Evolutionary conservation across 1,140 invertebrate genomes (phyloP), one percentile per base, ranked within the genome.

Genomic region (Hypsibius dujardini): DNA sequence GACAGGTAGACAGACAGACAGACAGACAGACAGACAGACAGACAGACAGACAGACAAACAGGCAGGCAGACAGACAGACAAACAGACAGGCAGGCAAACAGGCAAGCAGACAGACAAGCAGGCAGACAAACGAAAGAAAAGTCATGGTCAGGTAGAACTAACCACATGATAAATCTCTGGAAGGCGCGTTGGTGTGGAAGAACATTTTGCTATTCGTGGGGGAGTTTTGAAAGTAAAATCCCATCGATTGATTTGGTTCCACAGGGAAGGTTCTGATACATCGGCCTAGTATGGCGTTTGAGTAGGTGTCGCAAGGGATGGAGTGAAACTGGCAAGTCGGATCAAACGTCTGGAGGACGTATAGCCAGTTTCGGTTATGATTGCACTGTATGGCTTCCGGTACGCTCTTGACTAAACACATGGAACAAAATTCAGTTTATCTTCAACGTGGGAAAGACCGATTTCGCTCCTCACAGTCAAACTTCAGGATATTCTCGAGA

Each of bases 341-440:
- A 42, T 67, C 62, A 42, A 67, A 67, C 12, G 62, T 15, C 62
- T 67, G 62, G 12, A 67, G 62, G 42, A 67, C 42, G 42, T 67
- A 67, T 42, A 67, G 12, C 62, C 62, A 67, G 62, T 67, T 67
- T 12, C 62, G 62, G 42, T 67, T 45, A 42, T 67, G 62, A 42
- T 67, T 67, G 62, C 62, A 67, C 12, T 45, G 62, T 7, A 67
- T 67, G 62, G 62, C 62, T 67, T 67, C 62, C 62, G 62, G 62
- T 67, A 67, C 42, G 62, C 12, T 42, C 42, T 67, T 67, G 62
- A 67, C 62, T 67, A 42, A 7, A 67, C 7, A 67, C 12, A 67
- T 15, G 62, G 7, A 67, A 42, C 62, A 28, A 28, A 28, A 28
- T 28, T 28, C 28, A 28, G 28, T 28, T 28, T 28, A 28, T 28